Conservation (phyloP, 2,113 vertebrate genomes). For the Pantherophis guttatus region DNA sequence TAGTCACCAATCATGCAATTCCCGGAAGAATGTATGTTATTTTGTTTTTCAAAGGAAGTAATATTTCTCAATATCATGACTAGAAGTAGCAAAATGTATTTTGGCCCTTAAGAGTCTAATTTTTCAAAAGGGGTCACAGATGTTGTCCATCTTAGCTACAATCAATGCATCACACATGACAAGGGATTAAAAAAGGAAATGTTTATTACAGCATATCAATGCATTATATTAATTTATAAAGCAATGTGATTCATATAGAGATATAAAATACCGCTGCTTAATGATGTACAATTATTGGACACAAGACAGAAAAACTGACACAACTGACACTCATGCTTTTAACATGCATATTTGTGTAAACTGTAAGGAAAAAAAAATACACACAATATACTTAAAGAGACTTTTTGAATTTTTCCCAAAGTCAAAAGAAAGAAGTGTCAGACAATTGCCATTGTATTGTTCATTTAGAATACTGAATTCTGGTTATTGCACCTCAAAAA, state of each 20-base stretch:
- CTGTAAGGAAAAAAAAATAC: slow-evolving; percentile 66
- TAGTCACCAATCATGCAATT: background rate
- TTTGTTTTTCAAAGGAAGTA: background rate
- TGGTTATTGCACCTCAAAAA: background rate
- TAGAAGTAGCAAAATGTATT: background rate
- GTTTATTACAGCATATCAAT: slow-evolving; percentile 79
- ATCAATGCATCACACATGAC: slow-evolving; percentile 1
- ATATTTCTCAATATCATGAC: background rate
- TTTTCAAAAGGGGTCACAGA: background rate
- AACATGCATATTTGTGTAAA: slow-evolving; percentile 73
- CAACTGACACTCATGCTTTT: slow-evolving; percentile 73
- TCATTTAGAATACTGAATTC: background rate
- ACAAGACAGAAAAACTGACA: slow-evolving; percentile 73
- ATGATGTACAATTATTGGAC: slow-evolving; percentile 77
- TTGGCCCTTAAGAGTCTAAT: background rate
- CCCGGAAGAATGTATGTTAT: background rate
- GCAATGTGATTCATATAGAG: slow-evolving; percentile 58
- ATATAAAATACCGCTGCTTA: slow-evolving; percentile 78
- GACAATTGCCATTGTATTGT: slow-evolving; percentile 9
- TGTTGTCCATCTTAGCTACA: background rate
- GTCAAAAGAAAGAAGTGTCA: background rate
- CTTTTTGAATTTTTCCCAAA: slow-evolving; percentile 61
- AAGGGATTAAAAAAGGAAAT: slow-evolving; percentile 73
- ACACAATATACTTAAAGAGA: slow-evolving; percentile 70
- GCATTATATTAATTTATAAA: slow-evolving; percentile 85